Evolutionary conservation across 2,797 vertebrate genomes (phyloP).

Genomic region (Intellagama lesueurii): DNA sequence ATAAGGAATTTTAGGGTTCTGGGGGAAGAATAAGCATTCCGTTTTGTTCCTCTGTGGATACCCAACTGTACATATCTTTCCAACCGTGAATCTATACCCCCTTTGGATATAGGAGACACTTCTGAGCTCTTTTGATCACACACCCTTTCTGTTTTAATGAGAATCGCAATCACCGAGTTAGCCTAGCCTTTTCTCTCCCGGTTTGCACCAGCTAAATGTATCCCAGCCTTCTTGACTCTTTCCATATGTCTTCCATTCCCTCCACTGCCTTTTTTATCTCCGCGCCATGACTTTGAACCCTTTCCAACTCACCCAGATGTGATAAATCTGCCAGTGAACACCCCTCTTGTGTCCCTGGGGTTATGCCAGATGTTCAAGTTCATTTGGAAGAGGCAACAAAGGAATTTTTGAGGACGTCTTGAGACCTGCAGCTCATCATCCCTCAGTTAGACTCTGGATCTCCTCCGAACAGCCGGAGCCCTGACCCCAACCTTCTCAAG

Average conservation of each 20-base stretch:
- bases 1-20: too few relatives aligned
- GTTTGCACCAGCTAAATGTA: background rate
- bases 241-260: constrained; percentile 12
- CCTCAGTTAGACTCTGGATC: too few relatives aligned
- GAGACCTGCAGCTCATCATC: background rate
- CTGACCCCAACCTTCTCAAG: too few relatives aligned
- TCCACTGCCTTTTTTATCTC: background rate
- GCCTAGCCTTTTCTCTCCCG: background rate
- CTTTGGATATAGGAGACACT: background rate
- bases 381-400: background rate
- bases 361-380: background rate
- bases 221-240: background rate
- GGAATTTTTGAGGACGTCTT: background rate
- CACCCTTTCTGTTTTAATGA: background rate
- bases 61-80: background rate
- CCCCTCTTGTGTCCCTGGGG: background rate
- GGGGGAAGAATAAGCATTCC: too few relatives aligned
- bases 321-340: background rate
- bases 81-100: background rate
- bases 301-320: constrained; percentile 3
- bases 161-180: background rate
- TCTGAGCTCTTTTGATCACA: background rate
- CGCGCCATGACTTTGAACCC: background rate
- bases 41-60: background rate
- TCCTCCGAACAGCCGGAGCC: background rate